Conservation (phyloP, 2,888 invertebrate genomes). For the Bembecia ichneumoniformis region DNA sequence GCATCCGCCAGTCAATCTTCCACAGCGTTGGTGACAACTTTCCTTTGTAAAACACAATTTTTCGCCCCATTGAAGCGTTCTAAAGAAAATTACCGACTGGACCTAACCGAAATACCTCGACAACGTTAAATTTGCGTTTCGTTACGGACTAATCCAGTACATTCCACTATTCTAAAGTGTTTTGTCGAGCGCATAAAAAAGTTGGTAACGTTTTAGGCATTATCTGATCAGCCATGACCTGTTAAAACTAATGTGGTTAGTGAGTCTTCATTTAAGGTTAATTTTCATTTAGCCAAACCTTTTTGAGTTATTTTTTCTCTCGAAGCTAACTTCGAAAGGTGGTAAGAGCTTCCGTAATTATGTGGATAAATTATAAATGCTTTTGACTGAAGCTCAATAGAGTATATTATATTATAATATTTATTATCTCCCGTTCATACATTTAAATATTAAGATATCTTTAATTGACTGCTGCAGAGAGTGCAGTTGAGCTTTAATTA, state of each 20-base stretch:
- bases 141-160: background rate
- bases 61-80: conserved; percentile 59
- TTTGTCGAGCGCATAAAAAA: background rate
- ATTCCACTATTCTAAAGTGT: too few species aligned
- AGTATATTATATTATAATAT: too few species aligned
- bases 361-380: too few species aligned
- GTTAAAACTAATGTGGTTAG: conserved; percentile 45
- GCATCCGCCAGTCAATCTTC: conserved; percentile 25
- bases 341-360: too few species aligned
- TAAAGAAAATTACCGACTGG: conserved; percentile 59
- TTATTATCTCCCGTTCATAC: too few species aligned
- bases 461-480: too few species aligned
- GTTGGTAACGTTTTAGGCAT: conserved; percentile 35
- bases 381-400: too few species aligned
- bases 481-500: too few species aligned
- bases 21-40: conserved; percentile 26
- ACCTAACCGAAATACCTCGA: conserved; percentile 41
- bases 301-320: background rate
- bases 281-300: conserved; percentile 34
- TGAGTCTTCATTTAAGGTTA: conserved; percentile 33
- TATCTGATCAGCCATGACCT: conserved; percentile 43
- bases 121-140: conserved; percentile 23
- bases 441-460: too few species aligned
- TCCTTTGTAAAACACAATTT: conserved; percentile 63
- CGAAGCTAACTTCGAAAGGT: too few species aligned